Percentiles rank a stretch among this genome's conserved stretches.
Conservation (phyloP, 2,888 invertebrate species). For the Cheilosia variabilis region DNA sequence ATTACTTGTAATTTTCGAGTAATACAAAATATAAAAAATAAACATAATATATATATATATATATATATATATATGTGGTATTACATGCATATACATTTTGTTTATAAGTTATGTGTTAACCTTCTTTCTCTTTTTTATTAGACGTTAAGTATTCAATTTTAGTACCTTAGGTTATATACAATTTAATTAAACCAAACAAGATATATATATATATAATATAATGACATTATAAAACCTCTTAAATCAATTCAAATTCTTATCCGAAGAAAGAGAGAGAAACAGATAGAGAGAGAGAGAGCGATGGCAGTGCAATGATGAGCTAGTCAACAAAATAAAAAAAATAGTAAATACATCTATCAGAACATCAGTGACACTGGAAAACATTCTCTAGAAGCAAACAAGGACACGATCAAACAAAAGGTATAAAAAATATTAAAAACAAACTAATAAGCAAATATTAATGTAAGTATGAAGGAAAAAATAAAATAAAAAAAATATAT, state of each 20-base stretch:
- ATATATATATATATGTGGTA: constrained; percentile 1
- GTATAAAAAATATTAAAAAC: constrained; percentile 23
- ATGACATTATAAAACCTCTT: constrained; percentile 17
- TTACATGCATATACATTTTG: constrained; percentile 16
- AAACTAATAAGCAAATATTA: constrained; percentile 61
- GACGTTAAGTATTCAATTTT: constrained; percentile 60
- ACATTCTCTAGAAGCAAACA: neutral
- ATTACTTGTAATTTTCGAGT: constrained; percentile 26
- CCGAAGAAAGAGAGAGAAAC: constrained; percentile 4
- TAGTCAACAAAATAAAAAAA: constrained; percentile 10
- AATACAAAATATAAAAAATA: neutral
- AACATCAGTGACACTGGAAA: neutral
- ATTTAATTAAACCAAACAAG: constrained; percentile 29
- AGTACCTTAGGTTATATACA: constrained; percentile 61
- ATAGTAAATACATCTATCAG: neutral
- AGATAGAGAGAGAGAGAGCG: constrained; percentile 1
- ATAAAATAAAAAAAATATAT: constrained; percentile 18
- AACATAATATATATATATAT: constrained; percentile 7
- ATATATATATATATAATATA: constrained; percentile 30
- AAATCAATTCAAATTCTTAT: constrained; percentile 33
- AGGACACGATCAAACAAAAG: constrained; percentile 2
- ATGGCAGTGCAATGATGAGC: neutral
- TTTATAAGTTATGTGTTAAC: constrained; percentile 28
- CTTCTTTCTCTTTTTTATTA: constrained; percentile 33
- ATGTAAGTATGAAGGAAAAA: constrained; percentile 38